Base-by-base conservation (phyloP, 2,888 invertebrate species). In the Acheta domesticus region DNA sequence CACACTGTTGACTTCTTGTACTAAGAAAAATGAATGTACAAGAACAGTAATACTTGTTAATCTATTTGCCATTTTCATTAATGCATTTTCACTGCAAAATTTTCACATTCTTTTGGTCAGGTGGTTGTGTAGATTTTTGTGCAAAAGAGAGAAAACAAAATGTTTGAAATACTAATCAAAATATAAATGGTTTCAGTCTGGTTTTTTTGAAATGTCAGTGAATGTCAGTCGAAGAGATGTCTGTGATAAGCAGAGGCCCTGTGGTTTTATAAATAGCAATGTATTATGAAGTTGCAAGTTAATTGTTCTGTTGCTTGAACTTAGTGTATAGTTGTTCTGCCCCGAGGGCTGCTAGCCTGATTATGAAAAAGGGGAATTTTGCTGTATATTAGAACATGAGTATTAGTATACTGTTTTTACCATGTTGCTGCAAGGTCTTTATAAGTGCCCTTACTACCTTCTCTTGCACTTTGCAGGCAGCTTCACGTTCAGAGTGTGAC, bases 371-470 rank as follows among this genome's bases (percentile, higher is more conserved):
- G 14, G 62, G 62, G 16, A 8, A 62, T 62, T 62, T 62, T n/a
- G n/a, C 14, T 62, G 62, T 36, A 36, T n/a, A 19, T 62, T 62
- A 62, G n/a, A 62, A 62, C 14, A n/a, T 62, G 16, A 19, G 62
- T n/a, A 62, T 62, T 19, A 62, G 14, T 19, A 62, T 16, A 16
- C n/a, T 36, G 8, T 36, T 36, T 36, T 36, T 36, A 36, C 36
- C 36, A 36, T 36, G 36, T 36, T 62, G n/a, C 62, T 62, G 62
- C 62, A 62, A 62, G 62, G 62, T 62, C 62, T 62, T 62, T 62
- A 62, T 62, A 62, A 62, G 62, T 62, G 62, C 62, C 62, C 62
- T 62, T 62, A 62, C 62, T n/a, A 62, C 62, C 62, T 62, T 36
- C 36, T 36, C 36, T n/a, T 62, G 62, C 62, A 62, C 62, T 19